phyloP scores from a whole-genome alignment of 2,113 vertebrate species.

The Sitta europaea region DNA sequence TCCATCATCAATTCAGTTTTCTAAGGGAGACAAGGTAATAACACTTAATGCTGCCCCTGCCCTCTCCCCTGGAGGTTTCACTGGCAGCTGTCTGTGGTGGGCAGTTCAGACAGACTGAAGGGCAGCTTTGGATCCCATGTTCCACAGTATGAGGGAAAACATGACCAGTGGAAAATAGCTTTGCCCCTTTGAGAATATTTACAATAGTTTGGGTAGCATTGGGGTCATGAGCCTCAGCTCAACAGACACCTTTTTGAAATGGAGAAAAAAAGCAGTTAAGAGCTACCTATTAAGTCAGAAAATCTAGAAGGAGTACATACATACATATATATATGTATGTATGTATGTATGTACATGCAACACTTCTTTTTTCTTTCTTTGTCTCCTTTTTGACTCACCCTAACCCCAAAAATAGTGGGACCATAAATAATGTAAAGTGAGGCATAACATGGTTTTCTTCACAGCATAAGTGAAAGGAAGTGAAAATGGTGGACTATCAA shows the following conservation, averaged over 20 bases:
- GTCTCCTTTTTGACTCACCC: not conserved
- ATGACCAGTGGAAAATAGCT: accelerated
- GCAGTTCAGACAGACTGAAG: not conserved
- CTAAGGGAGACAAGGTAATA: not conserved
- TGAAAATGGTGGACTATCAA: not conserved
- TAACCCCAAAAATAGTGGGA: not conserved
- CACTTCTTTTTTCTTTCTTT: not conserved
- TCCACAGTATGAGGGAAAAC: not conserved
- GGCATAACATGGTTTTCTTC: not conserved
- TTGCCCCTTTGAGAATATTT: not conserved
- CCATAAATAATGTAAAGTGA: not conserved
- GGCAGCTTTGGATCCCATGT: not conserved
- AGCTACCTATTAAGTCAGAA: not conserved
- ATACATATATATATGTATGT: too few species aligned
- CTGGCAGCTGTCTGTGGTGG: not conserved
- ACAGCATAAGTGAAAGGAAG: not conserved
- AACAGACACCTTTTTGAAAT: not conserved
- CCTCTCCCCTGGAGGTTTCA: not conserved
- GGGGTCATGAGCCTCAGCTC: not conserved
- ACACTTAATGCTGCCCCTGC: accelerated
- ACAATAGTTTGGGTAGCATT: not conserved
- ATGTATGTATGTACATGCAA: not conserved
- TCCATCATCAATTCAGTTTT: not conserved
- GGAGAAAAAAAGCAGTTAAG: not conserved
- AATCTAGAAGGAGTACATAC: not conserved